A percentile compares a stretch with the other conserved stretches of the same genome.
Conservation (phyloP, 2,888 invertebrate species). For the Sinopyrophorus schimmeli region DNA sequence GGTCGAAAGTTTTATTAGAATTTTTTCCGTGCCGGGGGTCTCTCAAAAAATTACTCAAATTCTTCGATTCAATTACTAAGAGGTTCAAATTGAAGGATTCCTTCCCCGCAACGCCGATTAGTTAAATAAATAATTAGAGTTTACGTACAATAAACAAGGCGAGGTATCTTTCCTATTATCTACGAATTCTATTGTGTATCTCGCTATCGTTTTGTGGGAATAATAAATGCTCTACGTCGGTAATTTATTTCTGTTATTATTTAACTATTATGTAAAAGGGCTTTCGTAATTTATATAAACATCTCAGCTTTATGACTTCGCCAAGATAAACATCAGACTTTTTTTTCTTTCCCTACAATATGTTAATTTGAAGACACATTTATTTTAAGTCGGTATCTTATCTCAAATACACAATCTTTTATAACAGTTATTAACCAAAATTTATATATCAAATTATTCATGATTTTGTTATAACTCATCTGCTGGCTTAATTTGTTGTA, state of each 20-base stretch:
- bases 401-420: slow-evolving; percentile 7
- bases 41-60: slow-evolving; percentile 22
- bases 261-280: slow-evolving; percentile 21
- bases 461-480: slow-evolving; percentile 8
- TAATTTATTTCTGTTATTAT: slow-evolving; percentile 19
- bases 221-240: slow-evolving; percentile 19
- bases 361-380: slow-evolving; percentile 4
- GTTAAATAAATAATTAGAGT: slow-evolving; percentile 23
- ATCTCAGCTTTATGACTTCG: slow-evolving; percentile 2
- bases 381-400: slow-evolving; percentile 12
- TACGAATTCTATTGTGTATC: slow-evolving; percentile 23
- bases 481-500: background rate
- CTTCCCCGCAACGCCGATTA: too few relatives aligned
- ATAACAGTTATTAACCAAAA: slow-evolving; percentile 8
- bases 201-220: slow-evolving; percentile 21
- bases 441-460: slow-evolving; percentile 14
- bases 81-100: slow-evolving; percentile 10
- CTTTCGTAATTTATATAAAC: slow-evolving; percentile 12
- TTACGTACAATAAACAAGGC: slow-evolving; percentile 24
- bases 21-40: slow-evolving; percentile 22
- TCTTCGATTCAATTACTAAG: slow-evolving; percentile 15
- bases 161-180: slow-evolving; percentile 25
- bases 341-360: slow-evolving; percentile 5
- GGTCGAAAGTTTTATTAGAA: slow-evolving; percentile 22
- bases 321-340: slow-evolving; percentile 3